Evolutionary conservation across 2,888 invertebrate genomes (phyloP).

Genomic region (Spatulosminthurus flaviceps): DNA sequence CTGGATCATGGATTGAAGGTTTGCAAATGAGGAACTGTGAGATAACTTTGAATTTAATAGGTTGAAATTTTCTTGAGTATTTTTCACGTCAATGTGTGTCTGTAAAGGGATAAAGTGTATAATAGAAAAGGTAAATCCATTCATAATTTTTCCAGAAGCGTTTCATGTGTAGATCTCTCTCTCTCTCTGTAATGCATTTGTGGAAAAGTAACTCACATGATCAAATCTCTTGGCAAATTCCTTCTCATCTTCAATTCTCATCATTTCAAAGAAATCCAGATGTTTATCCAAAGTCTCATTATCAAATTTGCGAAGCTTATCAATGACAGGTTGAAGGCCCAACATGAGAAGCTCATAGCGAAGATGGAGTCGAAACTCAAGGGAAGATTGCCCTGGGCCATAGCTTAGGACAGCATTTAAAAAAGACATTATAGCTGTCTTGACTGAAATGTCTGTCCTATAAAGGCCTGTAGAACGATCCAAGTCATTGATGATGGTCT

Average conservation of each 20-base stretch:
- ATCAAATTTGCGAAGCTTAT: constrained; percentile 89
- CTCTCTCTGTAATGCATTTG: too few relatives aligned
- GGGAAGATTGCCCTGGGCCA: constrained; percentile 93
- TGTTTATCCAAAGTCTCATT: constrained; percentile 95
- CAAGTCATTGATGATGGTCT: constrained; percentile 88
- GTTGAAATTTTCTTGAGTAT: constrained; percentile 92
- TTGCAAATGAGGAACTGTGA: constrained; percentile 92
- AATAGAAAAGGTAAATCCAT: too few relatives aligned
- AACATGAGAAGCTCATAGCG: constrained; percentile 96
- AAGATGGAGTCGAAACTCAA: constrained; percentile 93
- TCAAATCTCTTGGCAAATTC: constrained; percentile 91
- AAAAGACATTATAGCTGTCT: constrained; percentile 98
- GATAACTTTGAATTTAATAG: constrained; percentile 84
- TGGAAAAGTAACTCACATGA: constrained; percentile 49
- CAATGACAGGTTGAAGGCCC: constrained; percentile 94
- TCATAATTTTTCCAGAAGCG: too few relatives aligned
- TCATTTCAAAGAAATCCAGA: constrained; percentile 99
- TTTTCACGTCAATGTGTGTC: constrained; percentile 93
- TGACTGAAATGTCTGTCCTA: constrained; percentile 89
- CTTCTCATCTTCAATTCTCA: constrained; percentile 94
- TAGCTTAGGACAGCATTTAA: constrained; percentile 96
- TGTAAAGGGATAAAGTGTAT: constrained; percentile 62
- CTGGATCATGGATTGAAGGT: constrained; percentile 87
- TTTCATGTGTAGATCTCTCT: too few relatives aligned
- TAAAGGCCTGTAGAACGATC: constrained; percentile 91